Conservation (phyloP, 2,888 invertebrate genomes). For the Lathronympha strigana region DNA sequence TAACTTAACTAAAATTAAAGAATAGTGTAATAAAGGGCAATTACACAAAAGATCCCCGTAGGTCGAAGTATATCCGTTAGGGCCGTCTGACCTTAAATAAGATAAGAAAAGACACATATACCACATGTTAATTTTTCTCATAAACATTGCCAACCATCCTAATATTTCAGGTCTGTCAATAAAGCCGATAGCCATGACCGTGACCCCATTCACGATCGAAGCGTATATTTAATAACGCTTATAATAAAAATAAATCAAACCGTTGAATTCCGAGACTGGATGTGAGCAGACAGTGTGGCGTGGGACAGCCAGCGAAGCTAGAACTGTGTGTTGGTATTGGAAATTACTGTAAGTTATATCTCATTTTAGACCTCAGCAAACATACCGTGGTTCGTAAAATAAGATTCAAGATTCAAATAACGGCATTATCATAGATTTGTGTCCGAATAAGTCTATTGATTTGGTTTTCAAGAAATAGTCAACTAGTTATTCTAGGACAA, state of each 20-base stretch:
- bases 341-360: slow-evolving; percentile 17
- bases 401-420: no score
- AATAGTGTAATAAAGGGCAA: no score
- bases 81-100: no score
- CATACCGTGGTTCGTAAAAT: slow-evolving; percentile 23
- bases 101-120: no score
- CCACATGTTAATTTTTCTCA: neutral
- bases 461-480: no score
- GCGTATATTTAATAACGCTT: slow-evolving; percentile 33
- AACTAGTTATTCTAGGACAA: no score
- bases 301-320: slow-evolving; percentile 23
- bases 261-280: slow-evolving; percentile 38
- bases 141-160: neutral
- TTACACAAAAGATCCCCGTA: no score
- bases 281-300: slow-evolving; percentile 45
- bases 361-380: neutral
- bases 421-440: no score
- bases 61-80: no score
- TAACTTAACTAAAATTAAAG: no score
- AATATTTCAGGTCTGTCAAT: slow-evolving; percentile 28
- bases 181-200: slow-evolving; percentile 31
- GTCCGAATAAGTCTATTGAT: no score
- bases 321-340: slow-evolving; percentile 15
- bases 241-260: slow-evolving; percentile 42
- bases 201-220: slow-evolving; percentile 36